Evolutionary conservation across 2,888 invertebrate genomes (phyloP).

Genomic region (Platerodrilus igneus): DNA sequence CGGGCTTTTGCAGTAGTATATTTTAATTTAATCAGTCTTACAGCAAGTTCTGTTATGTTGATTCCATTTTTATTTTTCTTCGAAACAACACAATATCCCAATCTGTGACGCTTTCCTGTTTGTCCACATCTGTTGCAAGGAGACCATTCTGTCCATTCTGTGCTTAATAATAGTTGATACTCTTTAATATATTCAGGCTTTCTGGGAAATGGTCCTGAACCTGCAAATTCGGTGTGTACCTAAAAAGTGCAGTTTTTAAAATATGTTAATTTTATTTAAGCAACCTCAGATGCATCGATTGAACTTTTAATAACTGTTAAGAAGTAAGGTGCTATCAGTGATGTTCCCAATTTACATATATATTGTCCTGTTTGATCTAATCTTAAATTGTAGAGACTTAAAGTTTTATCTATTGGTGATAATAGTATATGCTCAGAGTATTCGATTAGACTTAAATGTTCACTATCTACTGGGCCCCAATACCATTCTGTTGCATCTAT

Average conservation of each 20-base stretch:
- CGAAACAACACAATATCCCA: constrained; percentile 57
- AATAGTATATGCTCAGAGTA: constrained; percentile 47
- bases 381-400: constrained; percentile 53
- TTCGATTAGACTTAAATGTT: constrained; percentile 41
- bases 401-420: constrained; percentile 46
- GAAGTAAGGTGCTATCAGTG: constrained; percentile 48
- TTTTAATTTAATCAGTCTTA: no score
- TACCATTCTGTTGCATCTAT: constrained; percentile 51
- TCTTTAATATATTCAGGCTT: constrained; percentile 32
- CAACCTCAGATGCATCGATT: constrained; percentile 32
- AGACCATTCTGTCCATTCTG: constrained; percentile 62
- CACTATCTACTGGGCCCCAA: constrained; percentile 36
- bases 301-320: constrained; percentile 51
- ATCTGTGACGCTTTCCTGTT: constrained; percentile 54
- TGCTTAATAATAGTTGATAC: constrained; percentile 49
- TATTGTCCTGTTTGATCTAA: constrained; percentile 54
- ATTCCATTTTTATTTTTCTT: constrained; percentile 5
- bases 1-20: no score
- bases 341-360: constrained; percentile 51
- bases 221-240: constrained; percentile 37
- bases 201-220: constrained; percentile 40
- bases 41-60: no score
- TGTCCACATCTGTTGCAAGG: constrained; percentile 58
- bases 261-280: constrained; percentile 8
- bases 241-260: constrained; percentile 17